Evolutionary conservation across 2,797 vertebrate genomes (phyloP).

Genomic region (Pelobates cultripes): DNA sequence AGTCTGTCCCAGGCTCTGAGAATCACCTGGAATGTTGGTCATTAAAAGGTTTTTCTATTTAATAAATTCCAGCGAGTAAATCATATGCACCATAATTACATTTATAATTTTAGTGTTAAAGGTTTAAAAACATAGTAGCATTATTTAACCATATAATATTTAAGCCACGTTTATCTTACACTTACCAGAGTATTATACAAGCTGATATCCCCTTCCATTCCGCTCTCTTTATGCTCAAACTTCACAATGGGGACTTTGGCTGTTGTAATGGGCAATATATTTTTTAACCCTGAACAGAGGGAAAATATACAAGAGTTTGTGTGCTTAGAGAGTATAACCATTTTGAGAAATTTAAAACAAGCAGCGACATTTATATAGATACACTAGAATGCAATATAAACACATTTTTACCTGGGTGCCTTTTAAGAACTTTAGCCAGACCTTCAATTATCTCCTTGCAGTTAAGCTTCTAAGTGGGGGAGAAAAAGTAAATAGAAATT

Average conservation of each 20-base stretch:
- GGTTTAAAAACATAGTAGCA: no score
- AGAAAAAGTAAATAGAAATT: conserved; percentile 35
- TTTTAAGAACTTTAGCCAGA: conserved; percentile 94
- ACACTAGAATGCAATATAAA: background rate
- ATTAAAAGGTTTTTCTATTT: no score
- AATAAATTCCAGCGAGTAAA: no score
- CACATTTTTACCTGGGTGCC: conserved; percentile 83
- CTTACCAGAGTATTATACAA: conserved; percentile 97
- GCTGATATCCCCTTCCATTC: conserved; percentile 96
- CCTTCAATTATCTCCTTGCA: conserved; percentile 98
- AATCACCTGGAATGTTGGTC: no score
- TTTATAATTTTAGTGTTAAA: no score
- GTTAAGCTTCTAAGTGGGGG: conserved; percentile 86
- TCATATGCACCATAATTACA: no score
- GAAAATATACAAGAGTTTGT: background rate
- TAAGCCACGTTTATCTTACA: background rate
- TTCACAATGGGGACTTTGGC: conserved; percentile 99
- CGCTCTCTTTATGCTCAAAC: conserved; percentile 94
- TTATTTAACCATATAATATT: no score
- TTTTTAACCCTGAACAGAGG: conserved; percentile 85
- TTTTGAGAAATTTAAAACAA: no score
- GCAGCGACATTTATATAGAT: no score
- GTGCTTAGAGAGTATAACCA: no score
- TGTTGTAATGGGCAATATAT: conserved; percentile 98
- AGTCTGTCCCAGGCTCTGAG: no score